These are phyloP conservation scores for Ceratoteleas bidentatus DNA, from an alignment of 1,140 invertebrate genomes.

Conservation along the genomic window DNA sequence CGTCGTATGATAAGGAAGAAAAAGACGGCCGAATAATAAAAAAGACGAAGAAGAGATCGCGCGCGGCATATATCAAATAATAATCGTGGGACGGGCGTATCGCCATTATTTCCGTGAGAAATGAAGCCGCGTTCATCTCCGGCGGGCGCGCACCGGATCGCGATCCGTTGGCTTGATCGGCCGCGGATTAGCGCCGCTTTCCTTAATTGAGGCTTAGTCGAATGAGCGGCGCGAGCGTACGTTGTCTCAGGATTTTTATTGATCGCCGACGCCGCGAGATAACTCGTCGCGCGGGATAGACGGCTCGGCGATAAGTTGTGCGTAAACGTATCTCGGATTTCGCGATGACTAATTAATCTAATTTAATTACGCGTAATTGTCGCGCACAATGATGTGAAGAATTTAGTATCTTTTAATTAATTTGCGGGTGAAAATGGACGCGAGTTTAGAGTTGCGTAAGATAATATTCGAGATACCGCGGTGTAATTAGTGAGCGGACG, in stretches of 20 bases:
- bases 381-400: neutral
- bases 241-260: neutral
- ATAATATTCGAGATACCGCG: neutral
- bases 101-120: constrained; percentile 64
- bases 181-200: constrained; percentile 15
- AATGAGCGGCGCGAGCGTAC: constrained; percentile 1
- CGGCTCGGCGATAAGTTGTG: neutral
- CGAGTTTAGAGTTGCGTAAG: neutral
- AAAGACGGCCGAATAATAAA: constrained; percentile 57
- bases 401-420: neutral
- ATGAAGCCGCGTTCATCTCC: constrained; percentile 54
- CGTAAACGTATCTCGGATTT: neutral
- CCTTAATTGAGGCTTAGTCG: constrained; percentile 25
- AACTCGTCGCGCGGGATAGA: neutral
- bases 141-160: constrained; percentile 18
- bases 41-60: constrained; percentile 35
- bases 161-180: constrained; percentile 17
- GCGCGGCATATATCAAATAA: constrained; percentile 57
- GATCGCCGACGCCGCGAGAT: too few species aligned
- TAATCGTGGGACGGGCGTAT: constrained; percentile 63
- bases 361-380: neutral
- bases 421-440: neutral
- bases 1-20: constrained; percentile 56
- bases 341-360: neutral
- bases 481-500: neutral